These are phyloP conservation scores for Hippocampus abdominalis DNA, from an alignment of 2,113 vertebrate species.

Conservation along the genomic window DNA sequence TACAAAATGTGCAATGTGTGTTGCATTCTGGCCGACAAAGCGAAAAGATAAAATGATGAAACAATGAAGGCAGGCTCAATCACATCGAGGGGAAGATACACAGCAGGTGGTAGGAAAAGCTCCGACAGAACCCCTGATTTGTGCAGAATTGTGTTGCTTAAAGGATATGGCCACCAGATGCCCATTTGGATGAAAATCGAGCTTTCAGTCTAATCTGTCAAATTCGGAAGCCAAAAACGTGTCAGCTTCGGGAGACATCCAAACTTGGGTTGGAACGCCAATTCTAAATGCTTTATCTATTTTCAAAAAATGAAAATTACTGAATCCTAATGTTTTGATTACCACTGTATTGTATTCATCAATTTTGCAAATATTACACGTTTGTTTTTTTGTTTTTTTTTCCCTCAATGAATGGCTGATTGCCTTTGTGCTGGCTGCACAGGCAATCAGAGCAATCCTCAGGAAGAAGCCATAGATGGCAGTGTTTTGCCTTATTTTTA, in stretches of 20 bases:
- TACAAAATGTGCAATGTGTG: conserved; percentile 64
- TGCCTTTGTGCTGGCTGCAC: conserved; percentile 59
- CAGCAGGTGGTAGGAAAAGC: conserved; percentile 79
- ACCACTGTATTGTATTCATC: conserved; percentile 65
- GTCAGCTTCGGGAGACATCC: conserved; percentile 58
- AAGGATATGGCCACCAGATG: conserved; percentile 82
- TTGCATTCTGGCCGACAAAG: conserved; percentile 62
- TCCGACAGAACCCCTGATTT: conserved; percentile 79
- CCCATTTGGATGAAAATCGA: conserved; percentile 81
- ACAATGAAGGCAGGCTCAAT: conserved; percentile 73
- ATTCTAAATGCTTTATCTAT: conserved; percentile 54
- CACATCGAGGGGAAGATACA: conserved; percentile 69
- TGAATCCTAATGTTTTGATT: conserved; percentile 50
- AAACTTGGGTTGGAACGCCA: conserved; percentile 57
- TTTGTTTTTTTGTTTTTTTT: conserved; percentile 25
- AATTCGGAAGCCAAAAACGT: conserved; percentile 70
- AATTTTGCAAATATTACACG: conserved; percentile 56
- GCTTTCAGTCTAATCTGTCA: conserved; percentile 73
- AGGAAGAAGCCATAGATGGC: conserved; percentile 86
- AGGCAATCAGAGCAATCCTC: conserved; percentile 65
- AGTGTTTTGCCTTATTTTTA: conserved; percentile 80
- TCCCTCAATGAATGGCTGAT: conserved; percentile 27
- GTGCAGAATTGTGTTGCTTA: conserved; percentile 81
- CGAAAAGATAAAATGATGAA: conserved; percentile 70
- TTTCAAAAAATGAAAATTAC: conserved; percentile 39